Evolutionary conservation across 2,888 invertebrate species (phyloP).

Genomic region (Catotricha subobsoleta): DNA sequence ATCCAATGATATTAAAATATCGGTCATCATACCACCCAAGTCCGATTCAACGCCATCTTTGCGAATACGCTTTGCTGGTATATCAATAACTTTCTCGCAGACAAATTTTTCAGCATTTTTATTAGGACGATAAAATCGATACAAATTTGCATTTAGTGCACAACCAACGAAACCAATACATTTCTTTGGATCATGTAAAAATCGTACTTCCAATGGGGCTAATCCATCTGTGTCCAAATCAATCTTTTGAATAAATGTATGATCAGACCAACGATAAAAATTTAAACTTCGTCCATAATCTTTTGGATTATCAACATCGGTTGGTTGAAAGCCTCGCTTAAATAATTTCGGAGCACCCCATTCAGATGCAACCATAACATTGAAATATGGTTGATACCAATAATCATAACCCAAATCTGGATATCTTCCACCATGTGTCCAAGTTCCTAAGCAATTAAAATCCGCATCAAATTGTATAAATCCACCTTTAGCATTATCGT

Average conservation of each 20-base stretch:
- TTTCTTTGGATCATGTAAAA: conserved; percentile 78
- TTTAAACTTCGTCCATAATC: conserved; percentile 69
- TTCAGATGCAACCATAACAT: conserved; percentile 78
- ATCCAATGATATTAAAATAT: conserved; percentile 85
- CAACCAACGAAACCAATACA: conserved; percentile 81
- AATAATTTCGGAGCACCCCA: conserved; percentile 83
- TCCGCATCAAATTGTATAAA: conserved; percentile 70
- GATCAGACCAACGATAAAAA: conserved; percentile 78
- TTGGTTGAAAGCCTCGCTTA: conserved; percentile 40
- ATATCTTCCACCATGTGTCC: conserved; percentile 48
- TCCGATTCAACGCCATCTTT: conserved; percentile 39
- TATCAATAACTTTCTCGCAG: conserved; percentile 70
- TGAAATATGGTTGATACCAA: conserved; percentile 91
- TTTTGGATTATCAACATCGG: conserved; percentile 34
- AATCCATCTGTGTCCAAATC: conserved; percentile 71
- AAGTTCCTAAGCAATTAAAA: conserved; percentile 36
- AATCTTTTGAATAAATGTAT: conserved; percentile 61
- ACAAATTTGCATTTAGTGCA: conserved; percentile 63
- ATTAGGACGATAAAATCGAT: conserved; percentile 38
- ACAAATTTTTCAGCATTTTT: conserved; percentile 45
- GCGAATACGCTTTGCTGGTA: conserved; percentile 51
- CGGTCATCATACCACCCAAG: conserved; percentile 70
- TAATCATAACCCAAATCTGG: conserved; percentile 83
- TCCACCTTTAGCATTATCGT: conserved; percentile 72
- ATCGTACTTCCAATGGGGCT: conserved; percentile 83